Evolutionary conservation across 2,888 invertebrate genomes (phyloP).

Genomic region (Drosophila seclusa): DNA sequence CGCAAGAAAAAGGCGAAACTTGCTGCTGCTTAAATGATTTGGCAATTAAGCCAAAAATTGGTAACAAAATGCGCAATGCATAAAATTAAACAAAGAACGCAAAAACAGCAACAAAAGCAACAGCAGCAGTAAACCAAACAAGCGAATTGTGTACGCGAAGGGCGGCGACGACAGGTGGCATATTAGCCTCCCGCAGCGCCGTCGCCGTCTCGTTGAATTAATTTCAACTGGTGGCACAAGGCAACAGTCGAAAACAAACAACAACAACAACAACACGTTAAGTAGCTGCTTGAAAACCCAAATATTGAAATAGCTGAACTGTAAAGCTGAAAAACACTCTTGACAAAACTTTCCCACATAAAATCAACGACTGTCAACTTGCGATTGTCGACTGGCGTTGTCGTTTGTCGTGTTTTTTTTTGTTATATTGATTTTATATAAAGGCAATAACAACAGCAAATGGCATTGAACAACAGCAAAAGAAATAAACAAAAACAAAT

Average conservation of each 20-base stretch:
- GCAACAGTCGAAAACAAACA: conserved; percentile 16
- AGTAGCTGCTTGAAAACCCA: conserved; percentile 39
- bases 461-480: conserved; percentile 51
- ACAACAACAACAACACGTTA: conserved; percentile 22
- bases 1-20: conserved; percentile 50
- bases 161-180: conserved; percentile 75
- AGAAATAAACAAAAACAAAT: conserved; percentile 43
- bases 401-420: conserved; percentile 60
- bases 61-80: conserved; percentile 72
- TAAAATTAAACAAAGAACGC: conserved; percentile 64
- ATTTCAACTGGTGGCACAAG: conserved; percentile 45
- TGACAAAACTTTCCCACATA: conserved; percentile 26
- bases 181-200: conserved; percentile 39
- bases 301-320: conserved; percentile 23
- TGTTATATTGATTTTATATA: conserved; percentile 75
- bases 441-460: conserved; percentile 38
- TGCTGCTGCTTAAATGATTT: conserved; percentile 63
- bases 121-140: conserved; percentile 27
- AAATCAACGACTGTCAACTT: conserved; percentile 75
- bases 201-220: conserved; percentile 64
- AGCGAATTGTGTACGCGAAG: conserved; percentile 18
- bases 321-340: conserved; percentile 25
- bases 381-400: conserved; percentile 33
- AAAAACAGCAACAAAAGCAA: conserved; percentile 29
- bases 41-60: conserved; percentile 61